phyloP scores from a whole-genome alignment of 2,797 vertebrate species.

The Sus cebifrons region DNA sequence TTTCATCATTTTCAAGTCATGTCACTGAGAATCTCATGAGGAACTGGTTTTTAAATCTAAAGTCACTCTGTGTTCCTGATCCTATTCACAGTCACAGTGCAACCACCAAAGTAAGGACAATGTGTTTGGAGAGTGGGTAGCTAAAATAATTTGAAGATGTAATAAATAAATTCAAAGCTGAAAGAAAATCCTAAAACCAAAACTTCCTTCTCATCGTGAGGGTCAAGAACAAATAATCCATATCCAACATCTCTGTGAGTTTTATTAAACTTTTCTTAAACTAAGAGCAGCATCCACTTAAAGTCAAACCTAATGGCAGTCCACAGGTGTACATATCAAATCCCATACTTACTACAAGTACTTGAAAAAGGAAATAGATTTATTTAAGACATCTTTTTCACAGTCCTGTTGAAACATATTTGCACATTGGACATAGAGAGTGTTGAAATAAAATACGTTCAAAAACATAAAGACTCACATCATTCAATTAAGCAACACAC shows the following conservation, averaged over 20 bases:
- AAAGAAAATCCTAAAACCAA: constrained; percentile 52
- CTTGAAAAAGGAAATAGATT: constrained; percentile 47
- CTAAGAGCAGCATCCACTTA: neutral
- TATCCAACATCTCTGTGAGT: neutral
- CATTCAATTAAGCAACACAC: neutral
- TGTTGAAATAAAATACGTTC: constrained; percentile 13
- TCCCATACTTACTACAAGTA: neutral
- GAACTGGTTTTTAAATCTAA: constrained; percentile 66
- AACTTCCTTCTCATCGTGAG: constrained; percentile 14
- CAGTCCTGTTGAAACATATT: neutral
- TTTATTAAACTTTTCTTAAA: constrained; percentile 54
- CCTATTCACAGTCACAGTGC: neutral
- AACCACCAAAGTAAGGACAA: neutral
- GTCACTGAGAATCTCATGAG: constrained; percentile 66
- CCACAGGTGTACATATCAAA: neutral
- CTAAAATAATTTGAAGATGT: constrained; percentile 63
- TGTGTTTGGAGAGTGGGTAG: constrained; percentile 37
- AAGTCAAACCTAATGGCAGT: constrained; percentile 45
- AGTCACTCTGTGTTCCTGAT: constrained; percentile 67
- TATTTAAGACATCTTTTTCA: constrained; percentile 53
- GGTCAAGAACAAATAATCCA: constrained; percentile 41
- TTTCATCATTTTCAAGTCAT: constrained; percentile 20
- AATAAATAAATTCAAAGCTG: constrained; percentile 23
- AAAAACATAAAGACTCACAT: neutral
- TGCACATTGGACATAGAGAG: constrained; percentile 17